Evolutionary conservation across 1,140 invertebrate species (phyloP).

Genomic region (Drosophila aff.): DNA sequence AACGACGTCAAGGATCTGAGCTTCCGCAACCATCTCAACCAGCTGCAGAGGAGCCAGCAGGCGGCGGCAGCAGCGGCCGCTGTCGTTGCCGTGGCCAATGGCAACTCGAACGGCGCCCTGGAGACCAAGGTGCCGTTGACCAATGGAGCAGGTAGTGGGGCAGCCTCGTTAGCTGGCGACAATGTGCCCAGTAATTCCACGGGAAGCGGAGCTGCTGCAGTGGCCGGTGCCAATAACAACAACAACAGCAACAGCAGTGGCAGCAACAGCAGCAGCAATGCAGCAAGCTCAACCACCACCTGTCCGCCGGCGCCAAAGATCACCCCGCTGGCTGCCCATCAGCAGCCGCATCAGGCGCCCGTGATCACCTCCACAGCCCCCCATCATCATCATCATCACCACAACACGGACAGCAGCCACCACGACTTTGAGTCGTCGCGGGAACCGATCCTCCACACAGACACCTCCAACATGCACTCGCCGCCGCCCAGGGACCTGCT

Average conservation of each 20-base stretch:
- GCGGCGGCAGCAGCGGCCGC: slow-evolving; percentile 58
- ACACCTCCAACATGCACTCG: slow-evolving; percentile 84
- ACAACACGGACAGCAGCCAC: slow-evolving; percentile 80
- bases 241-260: slow-evolving; percentile 52
- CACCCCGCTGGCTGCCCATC: slow-evolving; percentile 42
- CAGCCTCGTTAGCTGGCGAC: slow-evolving; percentile 19
- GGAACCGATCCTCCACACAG: slow-evolving; percentile 76
- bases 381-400: slow-evolving; percentile 67
- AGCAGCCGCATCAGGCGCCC: slow-evolving; percentile 78
- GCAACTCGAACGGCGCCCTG: slow-evolving; percentile 22
- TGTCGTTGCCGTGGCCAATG: slow-evolving; percentile 46
- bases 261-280: slow-evolving; percentile 55
- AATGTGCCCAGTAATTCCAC: slow-evolving; percentile 70
- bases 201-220: slow-evolving; percentile 14
- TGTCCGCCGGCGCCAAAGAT: slow-evolving; percentile 32
- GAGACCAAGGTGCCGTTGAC: slow-evolving; percentile 37
- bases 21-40: slow-evolving; percentile 81
- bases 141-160: slow-evolving; percentile 24
- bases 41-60: slow-evolving; percentile 70
- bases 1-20: slow-evolving; percentile 87
- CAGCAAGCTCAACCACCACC: slow-evolving; percentile 68
- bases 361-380: slow-evolving; percentile 81
- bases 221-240: slow-evolving; percentile 26
- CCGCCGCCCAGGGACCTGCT: slow-evolving; percentile 75
- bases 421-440: slow-evolving; percentile 83